Percentiles rank a stretch among this genome's conserved stretches.
Conservation (phyloP, 2,888 invertebrate genomes). For the Panzeria rudis region DNA sequence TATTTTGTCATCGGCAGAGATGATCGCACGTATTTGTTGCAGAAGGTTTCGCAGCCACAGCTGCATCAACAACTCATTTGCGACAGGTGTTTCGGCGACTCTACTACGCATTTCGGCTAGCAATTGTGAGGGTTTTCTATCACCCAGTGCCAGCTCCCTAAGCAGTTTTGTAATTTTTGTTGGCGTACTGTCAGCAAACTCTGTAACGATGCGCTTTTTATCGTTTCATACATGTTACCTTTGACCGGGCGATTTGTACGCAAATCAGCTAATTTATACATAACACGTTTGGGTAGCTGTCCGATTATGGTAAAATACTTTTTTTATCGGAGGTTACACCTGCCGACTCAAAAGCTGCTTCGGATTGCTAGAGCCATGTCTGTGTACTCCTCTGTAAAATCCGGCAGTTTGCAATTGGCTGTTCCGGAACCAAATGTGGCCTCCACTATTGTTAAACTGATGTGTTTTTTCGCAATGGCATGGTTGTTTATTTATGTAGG, state of each 20-base stretch:
- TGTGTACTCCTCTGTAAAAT: constrained; percentile 4
- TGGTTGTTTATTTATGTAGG: too few species aligned
- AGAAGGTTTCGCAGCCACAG: not conserved
- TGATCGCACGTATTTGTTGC: not conserved
- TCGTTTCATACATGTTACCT: not conserved
- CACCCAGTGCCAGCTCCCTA: not conserved
- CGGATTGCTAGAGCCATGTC: too few species aligned
- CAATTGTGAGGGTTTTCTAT: not conserved
- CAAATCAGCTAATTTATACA: not conserved
- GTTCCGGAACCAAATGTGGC: not conserved
- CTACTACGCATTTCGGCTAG: constrained; percentile 1
- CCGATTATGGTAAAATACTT: not conserved
- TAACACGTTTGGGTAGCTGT: not conserved
- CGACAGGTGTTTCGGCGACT: not conserved
- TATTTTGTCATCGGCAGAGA: not conserved
- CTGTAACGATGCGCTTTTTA: not conserved
- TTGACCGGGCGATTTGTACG: not conserved
- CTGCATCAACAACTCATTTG: constrained; percentile 1
- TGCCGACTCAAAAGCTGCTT: not conserved
- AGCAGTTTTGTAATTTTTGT: constrained; percentile 12
- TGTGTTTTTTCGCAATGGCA: not conserved
- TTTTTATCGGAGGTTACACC: constrained; percentile 5
- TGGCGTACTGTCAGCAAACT: too few species aligned
- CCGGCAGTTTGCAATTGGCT: not conserved
- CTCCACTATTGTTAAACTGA: too few species aligned